phyloP scores from a whole-genome alignment of 2,888 invertebrate genomes.

The Andrena minutula region DNA sequence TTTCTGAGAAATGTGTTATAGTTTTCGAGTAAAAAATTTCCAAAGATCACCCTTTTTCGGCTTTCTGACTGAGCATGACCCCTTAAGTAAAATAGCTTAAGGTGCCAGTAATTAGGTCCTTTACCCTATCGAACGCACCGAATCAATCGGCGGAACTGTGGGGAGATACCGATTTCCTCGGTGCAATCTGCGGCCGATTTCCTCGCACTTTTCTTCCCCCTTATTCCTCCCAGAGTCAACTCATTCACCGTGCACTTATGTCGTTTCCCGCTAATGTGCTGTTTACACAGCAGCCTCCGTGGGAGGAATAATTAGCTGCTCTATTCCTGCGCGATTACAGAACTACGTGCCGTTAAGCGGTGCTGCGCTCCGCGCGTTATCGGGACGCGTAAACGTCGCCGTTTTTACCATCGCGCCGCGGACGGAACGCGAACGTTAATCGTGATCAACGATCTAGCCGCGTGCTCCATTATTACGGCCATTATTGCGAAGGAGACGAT shows the following conservation, averaged over 20 bases:
- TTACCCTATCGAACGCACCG: too few relatives aligned
- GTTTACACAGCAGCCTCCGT: constrained; percentile 18
- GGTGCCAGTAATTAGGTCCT: too few relatives aligned
- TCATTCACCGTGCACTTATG: not conserved
- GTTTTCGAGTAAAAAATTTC: too few relatives aligned
- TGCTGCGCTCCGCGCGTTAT: constrained; percentile 10
- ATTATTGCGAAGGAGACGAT: constrained; percentile 68
- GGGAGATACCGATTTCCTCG: too few relatives aligned
- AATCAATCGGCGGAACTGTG: too few relatives aligned
- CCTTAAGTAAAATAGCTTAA: too few relatives aligned
- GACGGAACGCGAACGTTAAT: constrained; percentile 53
- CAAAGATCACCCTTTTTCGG: too few relatives aligned
- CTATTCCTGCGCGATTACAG: constrained; percentile 38
- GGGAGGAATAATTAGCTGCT: constrained; percentile 26
- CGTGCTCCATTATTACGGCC: constrained; percentile 65
- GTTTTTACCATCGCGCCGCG: constrained; percentile 39
- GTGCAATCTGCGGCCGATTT: too few relatives aligned
- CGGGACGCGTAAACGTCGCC: constrained; percentile 32
- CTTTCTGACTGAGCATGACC: too few relatives aligned
- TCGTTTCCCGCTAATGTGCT: constrained; percentile 17
- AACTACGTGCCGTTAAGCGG: constrained; percentile 38
- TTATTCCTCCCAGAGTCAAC: not conserved
- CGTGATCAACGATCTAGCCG: constrained; percentile 66
- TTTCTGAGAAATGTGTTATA: too few relatives aligned
- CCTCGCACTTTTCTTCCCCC: too few relatives aligned